phyloP scores from a whole-genome alignment of 2,888 invertebrate genomes.

The Diadegma fenestrale region DNA sequence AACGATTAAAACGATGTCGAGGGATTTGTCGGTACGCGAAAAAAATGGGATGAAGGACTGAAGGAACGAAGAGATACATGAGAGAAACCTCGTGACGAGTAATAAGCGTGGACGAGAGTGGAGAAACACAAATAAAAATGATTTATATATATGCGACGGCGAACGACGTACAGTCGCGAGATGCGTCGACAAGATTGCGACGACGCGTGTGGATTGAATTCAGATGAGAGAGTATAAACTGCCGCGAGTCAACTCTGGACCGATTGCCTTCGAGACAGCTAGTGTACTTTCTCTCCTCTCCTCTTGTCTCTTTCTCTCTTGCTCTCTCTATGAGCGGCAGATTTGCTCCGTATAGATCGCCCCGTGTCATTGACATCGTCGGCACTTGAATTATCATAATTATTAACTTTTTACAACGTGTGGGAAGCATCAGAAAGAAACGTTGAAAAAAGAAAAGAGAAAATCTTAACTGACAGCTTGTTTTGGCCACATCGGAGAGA shows the following conservation, averaged over 20 bases:
- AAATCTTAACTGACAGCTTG: slow-evolving; percentile 9
- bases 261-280: slow-evolving; percentile 70
- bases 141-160: slow-evolving; percentile 62
- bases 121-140: slow-evolving; percentile 72
- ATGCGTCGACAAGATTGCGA: slow-evolving; percentile 68
- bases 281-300: slow-evolving; percentile 44
- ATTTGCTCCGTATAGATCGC: slow-evolving; percentile 37
- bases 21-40: slow-evolving; percentile 31
- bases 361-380: slow-evolving; percentile 64
- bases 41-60: slow-evolving; percentile 10
- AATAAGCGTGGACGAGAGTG: slow-evolving; percentile 65
- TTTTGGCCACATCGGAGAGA: slow-evolving; percentile 20
- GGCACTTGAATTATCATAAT: slow-evolving; percentile 50
- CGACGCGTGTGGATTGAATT: slow-evolving; percentile 71
- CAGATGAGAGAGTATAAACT: slow-evolving; percentile 63
- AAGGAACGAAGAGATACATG: background rate
- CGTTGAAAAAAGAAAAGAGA: slow-evolving; percentile 7
- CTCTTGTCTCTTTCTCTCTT: slow-evolving; percentile 48
- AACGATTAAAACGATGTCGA: slow-evolving; percentile 10
- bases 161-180: slow-evolving; percentile 31
- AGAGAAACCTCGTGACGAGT: slow-evolving; percentile 54
- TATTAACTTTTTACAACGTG: slow-evolving; percentile 21
- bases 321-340: slow-evolving; percentile 41
- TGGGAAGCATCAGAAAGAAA: slow-evolving; percentile 1
- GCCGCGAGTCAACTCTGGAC: slow-evolving; percentile 70